Evolutionary conservation across 2,797 vertebrate species (phyloP), one percentile per base, ranked within the genome.

Genomic region (Syndactyla subalaris): DNA sequence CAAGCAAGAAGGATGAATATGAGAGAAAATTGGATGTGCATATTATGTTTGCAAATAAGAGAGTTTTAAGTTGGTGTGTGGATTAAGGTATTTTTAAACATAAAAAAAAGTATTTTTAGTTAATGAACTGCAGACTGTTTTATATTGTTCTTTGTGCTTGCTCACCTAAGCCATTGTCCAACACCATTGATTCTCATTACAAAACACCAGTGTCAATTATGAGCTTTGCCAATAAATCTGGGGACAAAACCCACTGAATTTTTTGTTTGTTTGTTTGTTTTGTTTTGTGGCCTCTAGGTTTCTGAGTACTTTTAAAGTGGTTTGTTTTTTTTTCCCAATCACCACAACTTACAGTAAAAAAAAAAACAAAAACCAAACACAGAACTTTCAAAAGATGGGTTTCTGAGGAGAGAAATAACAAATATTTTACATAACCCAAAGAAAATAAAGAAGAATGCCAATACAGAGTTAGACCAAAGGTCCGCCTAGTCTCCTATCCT

Each of bases 311-410:
- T 67, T 78, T 39, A 27, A 39, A 51, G 16, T 15, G 19, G 7
- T 54, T 52, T 45, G 7, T 54, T 52, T 45, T 54, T 46, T 27
- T 26, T 14, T 9, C 19, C 46, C 1, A 36, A 22, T 21, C 14
- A 66, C 3, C 2, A 48, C 5, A 52, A 19, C 3, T 63, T 45
- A 17, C 2, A 63, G 4, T 49, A 14, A 52, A 55, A 43, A 43
- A 38, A 38, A 8, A 49, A 1, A 0, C 6, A 38, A 38, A 8
- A 49, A 1, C 0, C 6, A 43, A 76, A 27, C 3, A 17, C 0
- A 27, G 15, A 65, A 7, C 6, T 70, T 89, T 74, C 14, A 63
- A 62, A 79, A 68, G 3, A 20, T 82, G 6, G 1, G 0, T 55
- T 84, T 82, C 20, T 7, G 48, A 38, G 19, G 11, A 17, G 75